Base-by-base conservation (phyloP, 2,797 vertebrate genomes). In the Squalus acanthias region DNA sequence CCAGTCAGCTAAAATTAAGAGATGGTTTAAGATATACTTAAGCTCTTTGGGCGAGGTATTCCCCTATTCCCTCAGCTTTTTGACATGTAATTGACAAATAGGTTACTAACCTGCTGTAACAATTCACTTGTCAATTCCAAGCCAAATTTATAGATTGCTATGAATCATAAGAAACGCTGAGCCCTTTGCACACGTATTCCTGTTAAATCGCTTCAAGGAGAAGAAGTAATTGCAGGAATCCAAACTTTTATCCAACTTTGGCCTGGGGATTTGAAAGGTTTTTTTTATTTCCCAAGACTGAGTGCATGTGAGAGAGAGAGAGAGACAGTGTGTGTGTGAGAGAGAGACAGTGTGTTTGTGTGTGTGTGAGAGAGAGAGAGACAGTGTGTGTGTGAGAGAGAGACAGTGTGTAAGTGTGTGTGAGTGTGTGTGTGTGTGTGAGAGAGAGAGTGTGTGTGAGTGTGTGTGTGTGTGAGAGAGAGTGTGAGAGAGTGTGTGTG, bases 81-180 rank as follows among this genome's bases (percentile, higher is more conserved):
- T 60, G 65, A 57, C 39, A 57, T 50, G 4, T 6, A 95, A 95
- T 72, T 95, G 72, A 95, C 94, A 74, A 74, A 95, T 60, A 95
- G 94, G 50, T 95, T 95, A 72, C 50, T 57, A 67, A 69, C 91
- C 91, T 69, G 20, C 65, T 93, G 94, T 57, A 76, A n/a, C 69
- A 76, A 95, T 72, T 53, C 50, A 76, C 94, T 93, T 57, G 94
- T 95, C 70, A 50, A 76, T 95, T 95, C 53, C 22, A n/a, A 74
- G 70, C 53, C 69, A 74, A 50, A 95, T 74, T 33, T 74, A 95
- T 74, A 74, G 69, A 95, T 76, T 95, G 91, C 20, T 57, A 95
- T 60, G 29, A 76, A 95, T 95, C 70, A 95, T 70, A 72, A 95
- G 63, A 46, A 67, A 22, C 22, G 91, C 20, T 67, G 63, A 69